A percentile compares a stretch with the other conserved stretches of the same genome.
Evolutionary conservation across 2,113 vertebrate genomes (phyloP).

Genomic region (Fukomys damarensis): DNA sequence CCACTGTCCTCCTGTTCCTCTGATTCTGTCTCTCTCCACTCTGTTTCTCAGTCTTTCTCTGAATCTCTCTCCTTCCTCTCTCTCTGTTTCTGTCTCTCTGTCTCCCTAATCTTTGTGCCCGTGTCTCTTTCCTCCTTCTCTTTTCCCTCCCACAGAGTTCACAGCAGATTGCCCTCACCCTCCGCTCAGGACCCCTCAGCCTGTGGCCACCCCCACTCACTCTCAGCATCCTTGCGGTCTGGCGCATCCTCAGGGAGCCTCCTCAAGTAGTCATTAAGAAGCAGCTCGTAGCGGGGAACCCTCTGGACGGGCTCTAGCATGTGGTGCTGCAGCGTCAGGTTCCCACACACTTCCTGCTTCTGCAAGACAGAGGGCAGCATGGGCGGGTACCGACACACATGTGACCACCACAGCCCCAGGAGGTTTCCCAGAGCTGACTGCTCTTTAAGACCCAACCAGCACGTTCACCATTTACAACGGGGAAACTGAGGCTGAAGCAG

Average conservation of each 20-base stretch:
- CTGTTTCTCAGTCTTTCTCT: background rate
- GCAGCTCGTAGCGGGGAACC: constrained; percentile 96
- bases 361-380: constrained; percentile 65
- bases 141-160: background rate
- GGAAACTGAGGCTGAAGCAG: constrained; percentile 10
- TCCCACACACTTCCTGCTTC: constrained; percentile 97
- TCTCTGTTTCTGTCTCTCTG: too few species aligned
- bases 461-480: background rate
- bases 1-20: too few species aligned
- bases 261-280: constrained; percentile 97
- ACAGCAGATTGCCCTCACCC: background rate
- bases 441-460: background rate
- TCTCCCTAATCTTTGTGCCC: background rate
- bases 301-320: constrained; percentile 99
- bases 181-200: background rate
- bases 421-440: background rate
- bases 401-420: background rate
- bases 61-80: background rate
- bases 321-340: constrained; percentile 97
- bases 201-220: constrained; percentile 82
- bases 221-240: constrained; percentile 95
- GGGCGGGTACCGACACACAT: background rate
- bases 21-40: accelerated
- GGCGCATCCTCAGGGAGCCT: constrained; percentile 93
- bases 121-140: background rate